Percentiles rank a stretch among this genome's conserved stretches.
phyloP scores from a whole-genome alignment of 2,888 invertebrate species.

The Megastigmus dorsalis region DNA sequence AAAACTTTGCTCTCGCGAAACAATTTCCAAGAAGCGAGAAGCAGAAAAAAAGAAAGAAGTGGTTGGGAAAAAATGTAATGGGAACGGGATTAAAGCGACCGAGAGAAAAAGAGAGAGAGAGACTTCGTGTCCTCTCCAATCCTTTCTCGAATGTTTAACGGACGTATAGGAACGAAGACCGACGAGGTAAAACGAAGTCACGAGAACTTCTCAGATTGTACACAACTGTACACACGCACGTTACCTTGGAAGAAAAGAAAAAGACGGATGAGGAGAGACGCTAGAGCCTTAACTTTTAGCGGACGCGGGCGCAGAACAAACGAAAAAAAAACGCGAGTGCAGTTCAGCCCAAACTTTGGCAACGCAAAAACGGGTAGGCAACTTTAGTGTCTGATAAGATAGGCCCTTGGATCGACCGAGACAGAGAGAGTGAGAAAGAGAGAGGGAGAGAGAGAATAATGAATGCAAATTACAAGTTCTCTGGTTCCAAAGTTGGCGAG shows the following conservation, averaged over 20 bases:
- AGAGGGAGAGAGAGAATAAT: not conserved
- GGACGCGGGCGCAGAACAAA: too few relatives aligned
- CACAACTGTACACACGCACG: not conserved
- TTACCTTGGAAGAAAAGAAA: not conserved
- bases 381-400: too few relatives aligned
- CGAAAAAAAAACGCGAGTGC: too few relatives aligned
- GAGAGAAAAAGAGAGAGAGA: too few relatives aligned
- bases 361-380: too few relatives aligned
- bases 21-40: constrained; percentile 20
- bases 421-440: not conserved
- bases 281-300: too few relatives aligned
- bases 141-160: constrained; percentile 4
- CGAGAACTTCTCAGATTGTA: too few relatives aligned
- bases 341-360: too few relatives aligned
- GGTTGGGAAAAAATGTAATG: constrained; percentile 14
- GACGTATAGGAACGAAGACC: not conserved
- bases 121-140: not conserved
- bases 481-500: not conserved
- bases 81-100: not conserved
- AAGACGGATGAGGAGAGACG: too few relatives aligned
- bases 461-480: constrained; percentile 27
- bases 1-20: constrained; percentile 12
- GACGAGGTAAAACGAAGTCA: not conserved
- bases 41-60: too few relatives aligned
- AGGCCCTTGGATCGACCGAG: not conserved